These are phyloP conservation scores for Zaprionus africanus DNA, from an alignment of 1,140 invertebrate genomes.

Conservation along the genomic window DNA sequence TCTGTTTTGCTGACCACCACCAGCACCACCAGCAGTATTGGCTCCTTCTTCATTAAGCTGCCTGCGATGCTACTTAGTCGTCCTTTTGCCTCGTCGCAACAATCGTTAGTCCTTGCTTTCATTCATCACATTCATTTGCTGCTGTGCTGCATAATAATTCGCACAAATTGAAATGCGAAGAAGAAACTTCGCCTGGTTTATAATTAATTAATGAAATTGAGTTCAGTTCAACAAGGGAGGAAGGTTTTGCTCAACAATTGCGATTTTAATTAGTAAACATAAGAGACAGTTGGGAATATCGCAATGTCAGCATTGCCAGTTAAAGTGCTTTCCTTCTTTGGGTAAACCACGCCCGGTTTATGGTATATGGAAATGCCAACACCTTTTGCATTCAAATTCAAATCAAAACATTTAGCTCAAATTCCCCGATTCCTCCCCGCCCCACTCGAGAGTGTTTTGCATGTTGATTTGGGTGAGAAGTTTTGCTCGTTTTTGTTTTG, in stretches of 20 bases:
- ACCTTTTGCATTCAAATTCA: conserved; percentile 48
- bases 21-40: not conserved
- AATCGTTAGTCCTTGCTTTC: conserved; percentile 14
- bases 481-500: conserved; percentile 26
- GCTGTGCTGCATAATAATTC: conserved; percentile 38
- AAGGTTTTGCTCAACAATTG: not conserved
- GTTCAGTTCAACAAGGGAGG: not conserved
- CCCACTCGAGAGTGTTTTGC: conserved; percentile 9
- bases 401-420: conserved; percentile 55
- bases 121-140: conserved; percentile 34
- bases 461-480: conserved; percentile 31
- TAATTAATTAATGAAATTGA: conserved; percentile 28
- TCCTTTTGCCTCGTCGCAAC: not conserved
- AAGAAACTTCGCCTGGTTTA: conserved; percentile 17
- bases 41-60: conserved; percentile 11
- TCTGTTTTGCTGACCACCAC: conserved; percentile 9
- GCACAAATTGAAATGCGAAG: conserved; percentile 18
- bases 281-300: not conserved
- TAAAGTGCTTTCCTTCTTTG: not conserved
- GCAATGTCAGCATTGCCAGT: not conserved
- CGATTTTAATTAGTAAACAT: conserved; percentile 5
- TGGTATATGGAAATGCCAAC: conserved; percentile 47
- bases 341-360: not conserved
- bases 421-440: conserved; percentile 14
- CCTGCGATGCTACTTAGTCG: conserved; percentile 21